These are phyloP conservation scores for Callosobruchus maculatus DNA, from an alignment of 2,888 invertebrate species.

Conservation along the genomic window DNA sequence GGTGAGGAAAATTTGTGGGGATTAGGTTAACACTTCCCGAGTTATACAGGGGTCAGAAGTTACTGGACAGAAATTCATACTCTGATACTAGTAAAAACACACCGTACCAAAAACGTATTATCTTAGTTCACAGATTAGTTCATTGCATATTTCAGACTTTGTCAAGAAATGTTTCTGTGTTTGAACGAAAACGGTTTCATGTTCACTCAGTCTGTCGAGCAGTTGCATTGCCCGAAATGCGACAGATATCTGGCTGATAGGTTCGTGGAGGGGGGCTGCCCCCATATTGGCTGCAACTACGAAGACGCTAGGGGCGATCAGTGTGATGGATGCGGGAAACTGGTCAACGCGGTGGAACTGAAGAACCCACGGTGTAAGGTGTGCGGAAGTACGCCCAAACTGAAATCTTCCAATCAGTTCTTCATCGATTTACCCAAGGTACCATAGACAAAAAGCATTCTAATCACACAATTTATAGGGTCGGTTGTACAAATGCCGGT, in stretches of 20 bases:
- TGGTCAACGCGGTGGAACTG: conserved; percentile 90
- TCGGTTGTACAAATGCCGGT: no score
- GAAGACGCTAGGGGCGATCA: conserved; percentile 97
- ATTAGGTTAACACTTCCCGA: no score
- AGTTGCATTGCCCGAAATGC: conserved; percentile 86
- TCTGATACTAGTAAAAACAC: no score
- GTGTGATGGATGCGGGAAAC: conserved; percentile 94
- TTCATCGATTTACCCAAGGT: conserved; percentile 92
- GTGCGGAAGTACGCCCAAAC: conserved; percentile 68
- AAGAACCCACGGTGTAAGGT: conserved; percentile 83
- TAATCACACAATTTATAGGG: no score
- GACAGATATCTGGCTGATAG: conserved; percentile 77
- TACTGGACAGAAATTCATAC: no score
- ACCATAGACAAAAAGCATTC: conserved; percentile 16
- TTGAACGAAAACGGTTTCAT: conserved; percentile 81
- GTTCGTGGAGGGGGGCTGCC: conserved; percentile 96
- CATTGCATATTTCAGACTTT: conserved; percentile 61
- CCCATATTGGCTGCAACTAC: conserved; percentile 79
- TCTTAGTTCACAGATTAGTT: no score
- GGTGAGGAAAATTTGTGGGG: no score
- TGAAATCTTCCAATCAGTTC: conserved; percentile 82
- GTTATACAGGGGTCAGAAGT: no score
- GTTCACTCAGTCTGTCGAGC: conserved; percentile 80
- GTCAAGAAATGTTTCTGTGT: conserved; percentile 84
- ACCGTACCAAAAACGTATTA: no score